phyloP scores from a whole-genome alignment of 2,888 invertebrate genomes.

The Pediacus dermestoides region DNA sequence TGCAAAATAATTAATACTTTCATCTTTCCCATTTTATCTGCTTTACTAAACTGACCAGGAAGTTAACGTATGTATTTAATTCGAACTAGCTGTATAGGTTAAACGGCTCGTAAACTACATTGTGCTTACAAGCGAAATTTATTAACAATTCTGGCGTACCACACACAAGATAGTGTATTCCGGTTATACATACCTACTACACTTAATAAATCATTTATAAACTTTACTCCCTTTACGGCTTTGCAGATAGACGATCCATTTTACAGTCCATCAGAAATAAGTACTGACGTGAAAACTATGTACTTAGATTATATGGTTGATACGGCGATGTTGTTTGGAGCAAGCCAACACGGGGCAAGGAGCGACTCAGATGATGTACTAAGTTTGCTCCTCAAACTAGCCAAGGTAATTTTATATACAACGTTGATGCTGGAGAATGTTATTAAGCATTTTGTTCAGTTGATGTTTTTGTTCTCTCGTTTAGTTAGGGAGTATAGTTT shows the following conservation, averaged over 20 bases:
- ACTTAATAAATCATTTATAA: slow-evolving; percentile 7
- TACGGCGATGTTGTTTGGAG: slow-evolving; percentile 39
- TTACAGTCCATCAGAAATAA: slow-evolving; percentile 29
- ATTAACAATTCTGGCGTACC: no score
- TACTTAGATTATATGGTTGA: slow-evolving; percentile 41
- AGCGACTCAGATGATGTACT: slow-evolving; percentile 40
- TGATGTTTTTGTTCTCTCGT: no score
- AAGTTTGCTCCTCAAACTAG: slow-evolving; percentile 38
- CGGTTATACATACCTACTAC: background rate
- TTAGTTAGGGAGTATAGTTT: no score
- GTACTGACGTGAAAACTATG: slow-evolving; percentile 30
- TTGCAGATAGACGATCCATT: slow-evolving; percentile 35
- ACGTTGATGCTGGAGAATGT: no score
- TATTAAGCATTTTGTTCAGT: no score
- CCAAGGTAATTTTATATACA: no score
- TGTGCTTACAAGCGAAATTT: no score
- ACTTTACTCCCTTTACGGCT: slow-evolving; percentile 13
- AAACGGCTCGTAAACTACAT: background rate
- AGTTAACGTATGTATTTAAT: background rate
- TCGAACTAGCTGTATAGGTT: background rate
- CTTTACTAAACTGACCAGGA: no score
- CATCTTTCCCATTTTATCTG: no score
- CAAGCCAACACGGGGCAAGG: slow-evolving; percentile 31
- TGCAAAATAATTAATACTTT: no score
- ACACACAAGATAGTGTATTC: background rate